Conservation (phyloP, 2,888 invertebrate genomes). For the Sympetrum striolatum region DNA sequence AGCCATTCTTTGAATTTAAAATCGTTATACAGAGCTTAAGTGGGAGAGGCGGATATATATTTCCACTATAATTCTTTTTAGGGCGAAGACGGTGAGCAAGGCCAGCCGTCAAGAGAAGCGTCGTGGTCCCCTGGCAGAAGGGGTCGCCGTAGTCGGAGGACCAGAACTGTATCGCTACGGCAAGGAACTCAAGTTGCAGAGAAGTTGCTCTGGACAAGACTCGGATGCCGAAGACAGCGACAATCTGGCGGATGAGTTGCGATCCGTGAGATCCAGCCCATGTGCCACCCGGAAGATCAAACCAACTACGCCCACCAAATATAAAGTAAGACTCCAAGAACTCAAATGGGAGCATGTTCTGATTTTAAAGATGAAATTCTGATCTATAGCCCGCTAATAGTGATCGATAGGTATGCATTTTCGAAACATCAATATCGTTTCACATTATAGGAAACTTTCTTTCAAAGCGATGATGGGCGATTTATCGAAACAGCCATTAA, state of each 20-base stretch:
- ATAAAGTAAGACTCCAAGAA: neutral
- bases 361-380: neutral
- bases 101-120: neutral
- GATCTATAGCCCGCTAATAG: too few relatives aligned
- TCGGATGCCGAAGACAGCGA: neutral
- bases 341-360: neutral
- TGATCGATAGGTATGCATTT: too few relatives aligned
- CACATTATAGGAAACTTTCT: too few relatives aligned
- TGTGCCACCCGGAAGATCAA: neutral
- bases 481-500: too few relatives aligned
- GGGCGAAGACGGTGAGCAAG: neutral
- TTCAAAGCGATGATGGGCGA: too few relatives aligned
- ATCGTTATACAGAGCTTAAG: too few relatives aligned
- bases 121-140: neutral
- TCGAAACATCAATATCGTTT: too few relatives aligned
- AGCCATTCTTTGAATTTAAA: too few relatives aligned
- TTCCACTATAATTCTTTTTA: neutral
- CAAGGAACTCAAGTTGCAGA: neutral
- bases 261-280: conserved; percentile 7
- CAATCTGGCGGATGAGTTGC: neutral
- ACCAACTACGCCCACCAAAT: neutral
- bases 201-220: neutral
- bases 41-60: too few relatives aligned
- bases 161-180: conserved; percentile 11
- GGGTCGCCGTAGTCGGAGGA: neutral